Evolutionary conservation across 1,140 invertebrate species (phyloP).

Genomic region (Cydia strobilella): DNA sequence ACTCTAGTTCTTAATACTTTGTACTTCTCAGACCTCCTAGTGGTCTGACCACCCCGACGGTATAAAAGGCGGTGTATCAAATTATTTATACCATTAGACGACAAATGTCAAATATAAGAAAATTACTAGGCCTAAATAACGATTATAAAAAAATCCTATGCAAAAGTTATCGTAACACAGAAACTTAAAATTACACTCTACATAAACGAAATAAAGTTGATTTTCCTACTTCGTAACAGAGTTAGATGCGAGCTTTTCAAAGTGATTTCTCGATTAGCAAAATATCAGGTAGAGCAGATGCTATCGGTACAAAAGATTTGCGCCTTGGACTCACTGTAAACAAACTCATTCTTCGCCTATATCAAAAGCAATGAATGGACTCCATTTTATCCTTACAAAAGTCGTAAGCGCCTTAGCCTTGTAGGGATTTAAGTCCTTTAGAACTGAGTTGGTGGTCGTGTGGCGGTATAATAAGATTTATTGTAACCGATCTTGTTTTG

Average conservation of each 20-base stretch:
- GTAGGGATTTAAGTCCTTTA: neutral
- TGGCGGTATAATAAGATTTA: constrained; percentile 76
- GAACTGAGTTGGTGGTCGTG: constrained; percentile 33
- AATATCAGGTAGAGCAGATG: constrained; percentile 32
- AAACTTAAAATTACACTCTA: neutral
- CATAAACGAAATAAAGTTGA: neutral
- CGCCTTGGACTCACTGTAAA: constrained; percentile 21
- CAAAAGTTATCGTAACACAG: neutral
- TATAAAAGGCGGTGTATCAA: neutral
- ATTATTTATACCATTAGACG: constrained; percentile 12
- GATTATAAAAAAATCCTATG: neutral
- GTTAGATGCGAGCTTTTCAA: neutral
- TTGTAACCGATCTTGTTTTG: constrained; percentile 78
- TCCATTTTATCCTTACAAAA: neutral
- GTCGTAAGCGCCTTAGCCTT: neutral
- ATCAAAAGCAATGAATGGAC: constrained; percentile 16
- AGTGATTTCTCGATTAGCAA: constrained; percentile 3
- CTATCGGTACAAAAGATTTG: constrained; percentile 23
- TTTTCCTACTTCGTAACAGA: neutral
- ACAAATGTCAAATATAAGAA: constrained; percentile 14
- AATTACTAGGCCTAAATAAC: constrained; percentile 5
- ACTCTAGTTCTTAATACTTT: too few species aligned
- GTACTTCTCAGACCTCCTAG: too few species aligned
- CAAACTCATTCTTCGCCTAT: constrained; percentile 28
- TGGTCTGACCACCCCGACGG: neutral